phyloP scores from a whole-genome alignment of 2,113 vertebrate species.

The Notothenia coriiceps region DNA sequence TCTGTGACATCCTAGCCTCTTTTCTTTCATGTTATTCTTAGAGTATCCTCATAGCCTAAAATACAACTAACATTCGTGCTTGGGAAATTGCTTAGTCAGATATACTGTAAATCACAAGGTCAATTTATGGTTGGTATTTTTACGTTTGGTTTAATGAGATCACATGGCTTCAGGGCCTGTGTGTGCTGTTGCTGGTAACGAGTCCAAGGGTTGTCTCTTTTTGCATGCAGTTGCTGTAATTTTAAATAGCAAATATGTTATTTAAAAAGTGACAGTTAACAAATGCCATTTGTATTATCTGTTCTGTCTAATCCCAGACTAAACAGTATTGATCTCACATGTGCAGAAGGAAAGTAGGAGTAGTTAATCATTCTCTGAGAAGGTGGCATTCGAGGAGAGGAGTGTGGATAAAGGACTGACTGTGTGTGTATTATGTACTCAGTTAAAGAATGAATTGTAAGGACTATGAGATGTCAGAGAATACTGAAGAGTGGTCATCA shows the following conservation, averaged over 20 bases:
- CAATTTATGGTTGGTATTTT: background rate
- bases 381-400: background rate
- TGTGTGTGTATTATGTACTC: background rate
- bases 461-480: background rate
- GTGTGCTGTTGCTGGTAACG: background rate
- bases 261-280: background rate
- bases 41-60: background rate
- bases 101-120: background rate
- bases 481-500: background rate
- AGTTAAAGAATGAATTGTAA: no score
- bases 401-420: background rate
- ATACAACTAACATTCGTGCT: background rate
- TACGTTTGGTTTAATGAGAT: constrained; percentile 20
- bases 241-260: background rate
- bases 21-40: background rate
- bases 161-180: background rate
- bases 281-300: background rate
- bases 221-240: background rate
- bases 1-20: background rate
- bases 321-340: background rate
- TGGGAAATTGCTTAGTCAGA: constrained; percentile 7
- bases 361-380: constrained; percentile 9
- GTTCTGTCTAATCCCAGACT: background rate
- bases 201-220: background rate
- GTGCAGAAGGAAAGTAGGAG: background rate